These are phyloP conservation scores for Xiphophorus birchmanni DNA, from an alignment of 2,797 vertebrate species.

Conservation along the genomic window DNA sequence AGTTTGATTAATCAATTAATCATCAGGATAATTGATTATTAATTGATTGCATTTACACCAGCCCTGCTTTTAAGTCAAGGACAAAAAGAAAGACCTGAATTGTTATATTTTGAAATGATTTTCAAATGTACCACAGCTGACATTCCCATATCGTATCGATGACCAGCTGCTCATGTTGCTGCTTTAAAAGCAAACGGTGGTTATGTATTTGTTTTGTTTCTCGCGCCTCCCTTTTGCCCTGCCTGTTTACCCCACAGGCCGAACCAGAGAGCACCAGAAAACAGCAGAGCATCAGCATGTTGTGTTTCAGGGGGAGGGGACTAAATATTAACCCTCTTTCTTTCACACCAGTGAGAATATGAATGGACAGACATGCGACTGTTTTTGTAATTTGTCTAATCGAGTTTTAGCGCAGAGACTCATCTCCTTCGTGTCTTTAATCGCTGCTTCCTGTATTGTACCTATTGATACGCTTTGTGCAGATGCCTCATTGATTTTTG, in stretches of 20 bases:
- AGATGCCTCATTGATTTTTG: slow-evolving; percentile 55
- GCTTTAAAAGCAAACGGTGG: slow-evolving; percentile 65
- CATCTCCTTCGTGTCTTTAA: not conserved
- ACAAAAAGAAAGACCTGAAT: too few relatives aligned
- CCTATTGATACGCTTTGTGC: slow-evolving; percentile 32
- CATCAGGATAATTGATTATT: too few relatives aligned
- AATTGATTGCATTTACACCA: too few relatives aligned
- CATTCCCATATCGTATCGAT: not conserved
- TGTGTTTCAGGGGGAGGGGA: slow-evolving; percentile 19
- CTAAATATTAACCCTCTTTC: slow-evolving; percentile 51
- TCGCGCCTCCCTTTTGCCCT: slow-evolving; percentile 40
- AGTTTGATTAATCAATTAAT: too few relatives aligned
- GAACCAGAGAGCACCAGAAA: slow-evolving; percentile 74
- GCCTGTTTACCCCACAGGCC: slow-evolving; percentile 50
- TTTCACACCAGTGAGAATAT: slow-evolving; percentile 5
- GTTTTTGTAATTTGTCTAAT: not conserved
- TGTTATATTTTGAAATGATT: too few relatives aligned
- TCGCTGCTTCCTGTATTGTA: slow-evolving; percentile 22
- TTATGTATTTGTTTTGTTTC: slow-evolving; percentile 68
- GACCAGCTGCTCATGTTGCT: slow-evolving; percentile 34
- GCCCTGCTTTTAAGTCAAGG: too few relatives aligned
- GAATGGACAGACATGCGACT: slow-evolving; percentile 27
- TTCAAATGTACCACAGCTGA: not conserved
- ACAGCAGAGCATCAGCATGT: slow-evolving; percentile 59
- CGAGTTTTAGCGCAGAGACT: slow-evolving; percentile 11